phyloP scores from a whole-genome alignment of 2,113 vertebrate genomes.

The Syrmaticus mikado region DNA sequence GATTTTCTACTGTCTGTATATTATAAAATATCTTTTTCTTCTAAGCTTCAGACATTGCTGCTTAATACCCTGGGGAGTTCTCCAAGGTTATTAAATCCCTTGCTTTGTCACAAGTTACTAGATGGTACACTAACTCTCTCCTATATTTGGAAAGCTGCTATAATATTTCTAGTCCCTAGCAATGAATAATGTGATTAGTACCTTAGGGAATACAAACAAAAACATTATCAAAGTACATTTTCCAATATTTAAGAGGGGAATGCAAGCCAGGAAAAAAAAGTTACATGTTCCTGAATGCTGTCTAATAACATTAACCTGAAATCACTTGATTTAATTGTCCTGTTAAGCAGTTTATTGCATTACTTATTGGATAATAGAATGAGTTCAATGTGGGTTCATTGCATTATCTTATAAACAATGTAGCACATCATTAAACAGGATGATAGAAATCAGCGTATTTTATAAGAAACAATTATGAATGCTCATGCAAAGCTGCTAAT shows the following conservation, averaged over 20 bases:
- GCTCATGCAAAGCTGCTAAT: background rate
- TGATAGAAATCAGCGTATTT: conserved; percentile 67
- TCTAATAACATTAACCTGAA: conserved; percentile 61
- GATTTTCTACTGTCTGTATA: conserved; percentile 34
- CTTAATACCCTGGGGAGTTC: conserved; percentile 40
- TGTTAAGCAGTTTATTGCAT: conserved; percentile 64
- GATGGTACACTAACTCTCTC: background rate
- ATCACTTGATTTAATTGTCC: conserved; percentile 61
- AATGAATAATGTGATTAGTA: conserved; percentile 64
- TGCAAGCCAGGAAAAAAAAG: conserved; percentile 27
- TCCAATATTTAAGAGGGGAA: conserved; percentile 59
- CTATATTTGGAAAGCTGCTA: conserved; percentile 36
- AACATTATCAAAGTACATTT: conserved; percentile 54
- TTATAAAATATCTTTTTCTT: conserved; percentile 46
- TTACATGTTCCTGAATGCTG: conserved; percentile 23
- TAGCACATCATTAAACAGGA: conserved; percentile 60
- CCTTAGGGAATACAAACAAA: conserved; percentile 58
- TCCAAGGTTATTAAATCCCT: conserved; percentile 67
- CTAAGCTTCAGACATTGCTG: conserved; percentile 10
- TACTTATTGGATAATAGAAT: conserved; percentile 58
- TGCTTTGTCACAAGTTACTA: conserved; percentile 50
- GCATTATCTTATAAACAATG: conserved; percentile 67
- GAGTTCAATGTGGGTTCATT: conserved; percentile 60
- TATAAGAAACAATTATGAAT: conserved; percentile 61
- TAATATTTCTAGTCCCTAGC: conserved; percentile 54